A percentile compares a stretch with the other conserved stretches of the same genome.
phyloP scores from a whole-genome alignment of 2,888 invertebrate genomes.

The Hydrotaea diabolus region DNA sequence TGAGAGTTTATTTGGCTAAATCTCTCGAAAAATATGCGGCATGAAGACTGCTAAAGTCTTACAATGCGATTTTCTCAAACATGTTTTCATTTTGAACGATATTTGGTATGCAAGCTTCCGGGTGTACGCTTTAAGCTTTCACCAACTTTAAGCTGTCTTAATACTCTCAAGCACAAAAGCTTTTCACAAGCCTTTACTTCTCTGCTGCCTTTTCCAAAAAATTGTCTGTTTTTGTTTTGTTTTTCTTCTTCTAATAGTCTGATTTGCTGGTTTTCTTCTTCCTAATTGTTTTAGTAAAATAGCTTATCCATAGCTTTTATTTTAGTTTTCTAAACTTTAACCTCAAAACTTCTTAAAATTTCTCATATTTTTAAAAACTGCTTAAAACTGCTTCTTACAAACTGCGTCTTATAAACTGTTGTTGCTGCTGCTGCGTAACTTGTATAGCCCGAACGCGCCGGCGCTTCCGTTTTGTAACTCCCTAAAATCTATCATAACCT shows the following conservation, averaged over 20 bases:
- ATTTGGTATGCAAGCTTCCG: constrained; percentile 7
- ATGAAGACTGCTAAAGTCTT: no score
- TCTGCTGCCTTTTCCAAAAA: not conserved
- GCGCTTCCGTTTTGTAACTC: constrained; percentile 7
- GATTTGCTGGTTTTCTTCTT: not conserved
- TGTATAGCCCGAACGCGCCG: constrained; percentile 14
- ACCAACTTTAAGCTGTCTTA: not conserved
- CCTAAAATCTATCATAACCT: constrained; percentile 37
- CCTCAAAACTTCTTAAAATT: constrained; percentile 21
- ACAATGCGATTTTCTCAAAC: no score
- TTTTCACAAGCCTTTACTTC: no score
- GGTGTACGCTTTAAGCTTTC: not conserved
- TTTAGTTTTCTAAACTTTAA: constrained; percentile 30
- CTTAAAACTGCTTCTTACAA: constrained; percentile 40
- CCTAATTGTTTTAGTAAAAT: not conserved
- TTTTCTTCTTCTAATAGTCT: not conserved
- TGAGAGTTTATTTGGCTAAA: no score
- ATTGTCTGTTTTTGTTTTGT: not conserved
- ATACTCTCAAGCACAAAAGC: no score
- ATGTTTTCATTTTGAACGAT: not conserved
- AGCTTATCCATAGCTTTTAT: constrained; percentile 16
- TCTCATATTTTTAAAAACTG: constrained; percentile 25
- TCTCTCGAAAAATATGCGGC: no score
- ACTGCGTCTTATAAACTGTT: constrained; percentile 56
- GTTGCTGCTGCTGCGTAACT: constrained; percentile 61